Conservation (phyloP, 1,140 invertebrate species). For the Rhopalosiphum padi region DNA sequence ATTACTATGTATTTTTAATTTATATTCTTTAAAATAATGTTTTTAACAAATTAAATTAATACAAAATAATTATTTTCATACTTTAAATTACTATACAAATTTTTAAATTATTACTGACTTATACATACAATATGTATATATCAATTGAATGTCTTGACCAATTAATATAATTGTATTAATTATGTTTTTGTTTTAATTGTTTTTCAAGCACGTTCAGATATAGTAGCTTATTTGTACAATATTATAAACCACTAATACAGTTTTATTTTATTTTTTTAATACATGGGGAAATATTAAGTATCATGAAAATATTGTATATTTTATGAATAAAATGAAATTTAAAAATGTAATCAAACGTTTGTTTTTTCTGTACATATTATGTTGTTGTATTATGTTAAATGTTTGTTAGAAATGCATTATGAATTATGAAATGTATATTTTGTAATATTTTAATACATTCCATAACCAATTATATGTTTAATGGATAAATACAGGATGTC, state of each 20-base stretch:
- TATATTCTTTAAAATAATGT: conserved; percentile 4
- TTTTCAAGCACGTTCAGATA: conserved; percentile 16
- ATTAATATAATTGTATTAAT: not conserved
- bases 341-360: conserved; percentile 19
- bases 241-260: conserved; percentile 29
- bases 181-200: not conserved
- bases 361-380: not conserved
- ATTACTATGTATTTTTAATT: conserved; percentile 2
- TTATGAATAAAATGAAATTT: conserved; percentile 46
- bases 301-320: conserved; percentile 49
- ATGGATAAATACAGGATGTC: not conserved
- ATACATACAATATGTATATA: not conserved
- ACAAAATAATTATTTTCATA: conserved; percentile 13
- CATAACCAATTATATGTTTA: not conserved
- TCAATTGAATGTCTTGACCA: conserved; percentile 13
- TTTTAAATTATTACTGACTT: not conserved
- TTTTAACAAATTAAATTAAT: not conserved
- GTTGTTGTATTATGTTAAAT: not conserved
- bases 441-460: not conserved
- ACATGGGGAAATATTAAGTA: conserved; percentile 20
- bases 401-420: not conserved
- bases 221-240: conserved; percentile 42
- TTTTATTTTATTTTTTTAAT: conserved; percentile 27
- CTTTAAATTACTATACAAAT: not conserved
- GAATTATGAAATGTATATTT: not conserved